Evolutionary conservation across 2,888 invertebrate genomes (phyloP).

Genomic region (Cosmopolites sordidus): DNA sequence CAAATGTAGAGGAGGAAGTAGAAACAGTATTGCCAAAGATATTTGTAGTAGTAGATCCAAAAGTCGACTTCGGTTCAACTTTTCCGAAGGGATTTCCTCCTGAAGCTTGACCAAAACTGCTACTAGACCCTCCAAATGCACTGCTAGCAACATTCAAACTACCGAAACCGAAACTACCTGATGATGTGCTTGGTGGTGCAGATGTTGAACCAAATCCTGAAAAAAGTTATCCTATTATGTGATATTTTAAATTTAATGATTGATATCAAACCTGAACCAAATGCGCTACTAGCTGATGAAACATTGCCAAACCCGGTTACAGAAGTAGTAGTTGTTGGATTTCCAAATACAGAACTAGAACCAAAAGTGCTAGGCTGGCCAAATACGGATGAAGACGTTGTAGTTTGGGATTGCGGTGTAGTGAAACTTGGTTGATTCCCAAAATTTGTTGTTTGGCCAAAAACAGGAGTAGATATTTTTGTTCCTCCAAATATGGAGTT

Average conservation of each 20-base stretch:
- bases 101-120: conserved; percentile 15
- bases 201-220: conserved; percentile 29
- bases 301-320: too few relatives aligned
- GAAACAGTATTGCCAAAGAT: conserved; percentile 14
- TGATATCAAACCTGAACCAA: conserved; percentile 27
- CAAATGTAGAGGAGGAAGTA: conserved; percentile 2
- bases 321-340: conserved; percentile 6
- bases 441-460: conserved; percentile 36
- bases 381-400: conserved; percentile 23
- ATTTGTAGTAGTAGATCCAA: conserved; percentile 13
- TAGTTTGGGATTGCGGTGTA: conserved; percentile 11
- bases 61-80: conserved; percentile 16
- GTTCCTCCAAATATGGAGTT: conserved; percentile 30
- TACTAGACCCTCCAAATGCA: conserved; percentile 30
- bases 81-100: conserved; percentile 20
- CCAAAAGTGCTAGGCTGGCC: conserved; percentile 38
- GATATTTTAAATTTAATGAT: too few relatives aligned
- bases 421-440: conserved; percentile 41
- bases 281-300: conserved; percentile 21
- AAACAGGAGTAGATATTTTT: conserved; percentile 29
- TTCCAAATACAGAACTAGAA: conserved; percentile 38
- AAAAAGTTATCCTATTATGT: not conserved
- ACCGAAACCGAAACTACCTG: conserved; percentile 36
- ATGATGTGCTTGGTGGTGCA: conserved; percentile 22
- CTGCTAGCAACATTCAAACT: conserved; percentile 32